Base-by-base conservation (phyloP, 1,140 invertebrate species). In the Anoplophora glabripennis region DNA sequence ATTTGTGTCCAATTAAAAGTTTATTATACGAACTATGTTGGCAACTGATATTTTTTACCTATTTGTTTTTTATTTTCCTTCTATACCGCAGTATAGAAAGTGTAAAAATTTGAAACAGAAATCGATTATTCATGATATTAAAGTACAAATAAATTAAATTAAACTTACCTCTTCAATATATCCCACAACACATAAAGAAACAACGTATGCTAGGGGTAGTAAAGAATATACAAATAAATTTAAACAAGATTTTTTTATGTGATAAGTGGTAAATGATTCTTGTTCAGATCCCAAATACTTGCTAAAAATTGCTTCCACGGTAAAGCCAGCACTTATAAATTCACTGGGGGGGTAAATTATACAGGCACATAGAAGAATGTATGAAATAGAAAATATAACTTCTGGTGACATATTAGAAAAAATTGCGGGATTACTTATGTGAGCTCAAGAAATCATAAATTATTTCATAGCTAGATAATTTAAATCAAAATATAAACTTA, bases 281-380 rank as follows among this genome's bases (percentile, higher is more conserved):
- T 82, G 81, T 75, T 90, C 88, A 35, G 81, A 85, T 1, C 86
- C 87, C 21, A 91, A 77, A 61, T 80, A 81, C 34, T 70, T 75
- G 3, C 81, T 76, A 65, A 89, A 89, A 41, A 90, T 54, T 64
- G 81, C 80, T 61, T 86, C 80, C 45, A 90, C 83, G 0, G 88
- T 90, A 53, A 92, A 77, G 4, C 89, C 89, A 45, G 86, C 81
- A 7, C 86, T 83, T 11, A 87, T 79, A 65, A 90, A 90, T 75
- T 90, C 89, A 10, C 80, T 82, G 0, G 88, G 88, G 17, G 87
- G 88, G 77, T 88, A 89, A 47, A 91, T 74, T 14, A 90, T 80
- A 67, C 86, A 87, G 67, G 84, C 79, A 28, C 83, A 81, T 38
- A 89, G 78, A 51, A 90, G 67, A 18, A 85, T 65, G 68, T 89